Evolutionary conservation across 1,140 invertebrate species (phyloP).

Genomic region (Tetraneura akinire): DNA sequence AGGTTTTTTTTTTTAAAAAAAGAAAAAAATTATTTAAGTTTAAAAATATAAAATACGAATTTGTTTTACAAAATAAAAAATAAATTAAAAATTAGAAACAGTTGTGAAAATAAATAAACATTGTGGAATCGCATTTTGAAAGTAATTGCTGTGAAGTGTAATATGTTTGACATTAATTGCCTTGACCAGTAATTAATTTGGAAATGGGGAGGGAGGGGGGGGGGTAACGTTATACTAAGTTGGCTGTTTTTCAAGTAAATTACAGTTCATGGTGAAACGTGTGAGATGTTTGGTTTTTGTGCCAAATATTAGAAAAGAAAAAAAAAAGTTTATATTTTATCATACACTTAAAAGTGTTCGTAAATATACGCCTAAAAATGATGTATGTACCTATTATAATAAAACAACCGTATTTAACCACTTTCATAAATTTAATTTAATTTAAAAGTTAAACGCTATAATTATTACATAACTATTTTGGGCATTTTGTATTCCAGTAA

Average conservation of each 20-base stretch:
- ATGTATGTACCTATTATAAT: not conserved
- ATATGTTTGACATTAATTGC: slow-evolving; percentile 49
- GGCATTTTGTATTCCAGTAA: not conserved
- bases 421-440: not conserved
- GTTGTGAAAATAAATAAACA: slow-evolving; percentile 31
- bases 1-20: no score
- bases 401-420: not conserved
- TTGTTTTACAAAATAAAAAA: no score
- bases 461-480: not conserved
- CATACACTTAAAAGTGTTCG: not conserved
- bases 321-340: slow-evolving; percentile 27
- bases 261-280: slow-evolving; percentile 45
- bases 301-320: slow-evolving; percentile 28
- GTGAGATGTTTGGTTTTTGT: slow-evolving; percentile 1
- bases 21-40: no score
- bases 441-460: not conserved
- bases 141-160: slow-evolving; percentile 33
- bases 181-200: slow-evolving; percentile 49
- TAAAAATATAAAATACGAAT: no score
- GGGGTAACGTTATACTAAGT: slow-evolving; percentile 28
- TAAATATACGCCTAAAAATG: not conserved
- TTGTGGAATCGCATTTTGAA: slow-evolving; percentile 5
- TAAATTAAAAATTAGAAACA: not conserved
- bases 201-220: slow-evolving; percentile 29
- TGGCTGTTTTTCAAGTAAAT: slow-evolving; percentile 44